Evolutionary conservation across 2,888 invertebrate species (phyloP), one percentile per base, ranked within the genome.

Genomic region (Argyresthia albistria): DNA sequence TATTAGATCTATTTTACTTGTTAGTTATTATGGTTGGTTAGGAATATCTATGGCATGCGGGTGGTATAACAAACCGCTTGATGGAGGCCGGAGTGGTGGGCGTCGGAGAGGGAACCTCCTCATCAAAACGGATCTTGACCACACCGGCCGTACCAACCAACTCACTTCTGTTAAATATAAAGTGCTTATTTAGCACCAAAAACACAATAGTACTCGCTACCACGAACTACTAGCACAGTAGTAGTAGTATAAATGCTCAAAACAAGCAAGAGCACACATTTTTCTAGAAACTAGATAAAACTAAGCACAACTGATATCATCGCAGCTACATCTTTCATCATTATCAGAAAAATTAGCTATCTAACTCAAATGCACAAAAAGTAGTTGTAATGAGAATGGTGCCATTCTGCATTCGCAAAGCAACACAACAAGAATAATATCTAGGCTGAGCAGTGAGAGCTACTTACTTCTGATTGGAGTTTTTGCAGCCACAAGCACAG

Each of bases 401-500:
- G 25, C 25, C 25, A 25, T 25, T 25, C 25, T 25, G 25, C 25
- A 25, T 25, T 25, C 3, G 25, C 25, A 25, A 25, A 25, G 25
- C 25, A 25, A 25, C 2, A 25, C 25, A 25, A 25, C 25, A 25
- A 25, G 25, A 25, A 4, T 25, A 25, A 25, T 25, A 25, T 25
- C 25, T 25, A 25, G 25, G 8, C 10, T 39, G 39, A 39, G n/a
- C 39, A 39, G 39, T 39, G 39, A 12, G 4, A 45, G 51, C 52
- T 53, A 83, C 89, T 91, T 87, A 93, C 93, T 93, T 94, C 70
- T 92, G 93, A 67, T 91, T 90, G 64, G 91, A 91, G 65, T 92
- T 92, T 66, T 92, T 91, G 78, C 93, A 93, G 71, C 91, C 91
- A 73, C 93, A 93, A 59, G 93, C 90, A 76, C 93, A 94, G 61